Evolutionary conservation across 1,140 invertebrate genomes (phyloP).

Genomic region (Phenacoccus solenopsis): DNA sequence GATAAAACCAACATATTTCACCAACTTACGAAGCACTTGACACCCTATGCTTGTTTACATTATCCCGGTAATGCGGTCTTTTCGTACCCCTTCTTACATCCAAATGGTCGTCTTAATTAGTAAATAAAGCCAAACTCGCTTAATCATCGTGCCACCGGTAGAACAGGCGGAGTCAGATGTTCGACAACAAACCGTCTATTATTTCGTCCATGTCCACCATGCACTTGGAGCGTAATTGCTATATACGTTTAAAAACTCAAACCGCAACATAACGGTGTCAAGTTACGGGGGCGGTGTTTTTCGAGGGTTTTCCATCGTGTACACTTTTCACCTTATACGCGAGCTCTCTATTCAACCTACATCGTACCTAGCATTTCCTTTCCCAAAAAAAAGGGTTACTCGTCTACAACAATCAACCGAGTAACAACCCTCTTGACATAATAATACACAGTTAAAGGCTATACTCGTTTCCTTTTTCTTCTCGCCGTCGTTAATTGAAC

Average conservation of each 20-base stretch:
- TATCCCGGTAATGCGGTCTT: too few species aligned
- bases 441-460: neutral
- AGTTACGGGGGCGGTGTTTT: neutral
- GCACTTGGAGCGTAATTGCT: neutral
- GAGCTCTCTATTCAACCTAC: too few species aligned
- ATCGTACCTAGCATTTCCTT: too few species aligned
- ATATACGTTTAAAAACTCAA: neutral
- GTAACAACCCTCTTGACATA: neutral
- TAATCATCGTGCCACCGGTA: neutral
- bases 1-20: too few species aligned
- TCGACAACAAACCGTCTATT: neutral
- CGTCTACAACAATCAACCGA: neutral
- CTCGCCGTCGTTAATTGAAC: neutral
- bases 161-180: neutral
- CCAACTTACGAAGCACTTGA: too few species aligned
- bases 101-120: neutral
- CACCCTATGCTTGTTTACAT: too few species aligned
- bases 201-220: neutral
- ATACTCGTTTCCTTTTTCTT: neutral
- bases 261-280: neutral
- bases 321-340: neutral
- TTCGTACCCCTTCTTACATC: too few species aligned
- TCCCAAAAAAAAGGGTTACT: too few species aligned
- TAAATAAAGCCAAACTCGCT: neutral
- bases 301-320: neutral